Evolutionary conservation across 2,797 vertebrate species (phyloP).

Genomic region (Myotis myotis): DNA sequence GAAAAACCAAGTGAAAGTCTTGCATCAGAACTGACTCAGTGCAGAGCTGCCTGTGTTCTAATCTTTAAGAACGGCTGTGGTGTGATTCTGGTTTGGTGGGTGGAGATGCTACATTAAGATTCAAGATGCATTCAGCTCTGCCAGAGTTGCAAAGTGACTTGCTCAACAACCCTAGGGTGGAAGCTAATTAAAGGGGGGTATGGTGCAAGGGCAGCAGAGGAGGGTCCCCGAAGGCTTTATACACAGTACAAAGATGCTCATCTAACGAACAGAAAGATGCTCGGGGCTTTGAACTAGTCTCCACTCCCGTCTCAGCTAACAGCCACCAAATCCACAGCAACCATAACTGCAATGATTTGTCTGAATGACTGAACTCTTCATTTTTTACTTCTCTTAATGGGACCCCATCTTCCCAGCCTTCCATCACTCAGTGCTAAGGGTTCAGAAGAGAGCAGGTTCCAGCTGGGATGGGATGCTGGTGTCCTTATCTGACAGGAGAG

Average conservation of each 20-base stretch:
- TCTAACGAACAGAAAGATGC: neutral
- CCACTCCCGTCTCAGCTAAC: neutral
- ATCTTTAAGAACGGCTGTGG: neutral
- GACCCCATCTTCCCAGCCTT: neutral
- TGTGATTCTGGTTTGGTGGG: neutral
- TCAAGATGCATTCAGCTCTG: neutral
- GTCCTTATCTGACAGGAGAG: conserved; percentile 41
- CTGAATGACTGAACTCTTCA: neutral
- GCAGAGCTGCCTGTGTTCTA: neutral
- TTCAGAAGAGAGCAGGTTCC: neutral
- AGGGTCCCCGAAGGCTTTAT: neutral
- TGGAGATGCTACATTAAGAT: neutral
- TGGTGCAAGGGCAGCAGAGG: too few relatives aligned
- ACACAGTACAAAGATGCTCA: neutral
- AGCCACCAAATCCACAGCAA: neutral
- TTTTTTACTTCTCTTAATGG: neutral
- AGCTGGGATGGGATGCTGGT: neutral
- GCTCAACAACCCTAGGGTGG: neutral
- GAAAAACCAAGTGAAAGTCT: neutral
- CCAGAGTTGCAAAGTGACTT: neutral
- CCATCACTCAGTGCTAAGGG: neutral
- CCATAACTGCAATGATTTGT: neutral
- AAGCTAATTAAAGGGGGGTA: neutral
- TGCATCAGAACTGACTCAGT: neutral
- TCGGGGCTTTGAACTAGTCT: neutral